Base-by-base conservation (phyloP, 2,888 invertebrate genomes). In the Leptopilina syphax region DNA sequence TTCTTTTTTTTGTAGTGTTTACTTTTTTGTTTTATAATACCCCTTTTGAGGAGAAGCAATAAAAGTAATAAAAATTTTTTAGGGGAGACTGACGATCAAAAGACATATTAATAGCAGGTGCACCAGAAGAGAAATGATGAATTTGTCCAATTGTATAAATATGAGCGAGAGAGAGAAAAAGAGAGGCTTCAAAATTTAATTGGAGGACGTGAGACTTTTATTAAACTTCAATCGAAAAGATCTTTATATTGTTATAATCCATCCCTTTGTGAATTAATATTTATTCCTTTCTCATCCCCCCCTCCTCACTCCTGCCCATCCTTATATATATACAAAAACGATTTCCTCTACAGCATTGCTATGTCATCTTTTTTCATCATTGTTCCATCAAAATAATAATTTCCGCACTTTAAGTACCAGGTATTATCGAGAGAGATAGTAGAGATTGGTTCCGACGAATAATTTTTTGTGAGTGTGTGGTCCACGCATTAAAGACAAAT, bases 191-290 rank as follows among this genome's bases (percentile, higher is more conserved):
- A 70, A 18, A 18, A 54, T 70, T 70, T 70, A 54, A 70, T 70
- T 70, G 70, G 24, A 70, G 27, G 70, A 70, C 70, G 70, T 70
- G 70, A 70, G 54, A 13, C 13, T 70, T 70, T 70, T 70, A 70
- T 54, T 70, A 50, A 70, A 54, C 70, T 54, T 50, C 54, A 34
- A 70, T 70, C 54, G 27, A 12, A 68, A 47, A 41, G 47, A 50
- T 44, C 44, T 24, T 6, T 44, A 44, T 50, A 67, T 34, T 34
- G 34, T 67, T 47, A 68, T 18, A 24, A 68, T 50, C 12, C 13
- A 3, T 68, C n/a, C 47, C n/a, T 24, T 60, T n/a, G 13, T 60
- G n/a, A 44, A 44, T 7, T 44, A 44, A 44, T 60, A 60, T n/a
- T n/a, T 44, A 68, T 12, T 47, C 68, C 18, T 68, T 8, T 18